Evolutionary conservation across 2,888 invertebrate species (phyloP).

Genomic region (Cantharis rustica): DNA sequence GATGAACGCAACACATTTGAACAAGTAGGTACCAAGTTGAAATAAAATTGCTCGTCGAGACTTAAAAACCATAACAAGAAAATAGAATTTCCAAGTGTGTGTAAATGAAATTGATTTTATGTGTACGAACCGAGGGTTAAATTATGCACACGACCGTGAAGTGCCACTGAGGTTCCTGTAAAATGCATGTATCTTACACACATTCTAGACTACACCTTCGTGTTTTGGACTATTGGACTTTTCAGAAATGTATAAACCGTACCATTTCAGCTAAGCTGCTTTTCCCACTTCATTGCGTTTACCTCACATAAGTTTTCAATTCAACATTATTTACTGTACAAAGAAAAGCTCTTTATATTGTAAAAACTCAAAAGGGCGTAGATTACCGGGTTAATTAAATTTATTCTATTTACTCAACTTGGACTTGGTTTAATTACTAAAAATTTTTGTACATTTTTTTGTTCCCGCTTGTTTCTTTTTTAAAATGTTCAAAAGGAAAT

Average conservation of each 20-base stretch:
- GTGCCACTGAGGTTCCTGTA: conserved; percentile 16
- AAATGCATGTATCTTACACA: conserved; percentile 25
- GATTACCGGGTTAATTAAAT: not conserved
- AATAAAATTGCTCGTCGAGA: not conserved
- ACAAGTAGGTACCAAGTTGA: not conserved
- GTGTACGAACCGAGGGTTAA: not conserved
- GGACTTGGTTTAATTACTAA: not conserved
- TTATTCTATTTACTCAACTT: not conserved
- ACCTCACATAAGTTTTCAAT: conserved; percentile 22
- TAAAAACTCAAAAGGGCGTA: not conserved
- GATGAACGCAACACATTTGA: not conserved
- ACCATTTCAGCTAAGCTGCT: conserved; percentile 2
- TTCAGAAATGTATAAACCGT: conserved; percentile 19
- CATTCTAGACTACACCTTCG: conserved; percentile 13
- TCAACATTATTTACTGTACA: conserved; percentile 5
- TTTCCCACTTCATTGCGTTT: conserved; percentile 30
- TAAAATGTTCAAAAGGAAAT: not conserved
- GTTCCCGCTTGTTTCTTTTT: not conserved
- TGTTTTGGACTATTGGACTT: conserved; percentile 28
- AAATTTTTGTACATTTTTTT: not conserved
- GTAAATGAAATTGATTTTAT: conserved; percentile 1
- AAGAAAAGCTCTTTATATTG: not conserved
- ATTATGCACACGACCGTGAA: not conserved
- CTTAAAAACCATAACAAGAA: not conserved
- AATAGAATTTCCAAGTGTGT: conserved; percentile 1